Evolutionary conservation across 2,113 vertebrate species (phyloP).

Genomic region (Anthoscopus minutus): DNA sequence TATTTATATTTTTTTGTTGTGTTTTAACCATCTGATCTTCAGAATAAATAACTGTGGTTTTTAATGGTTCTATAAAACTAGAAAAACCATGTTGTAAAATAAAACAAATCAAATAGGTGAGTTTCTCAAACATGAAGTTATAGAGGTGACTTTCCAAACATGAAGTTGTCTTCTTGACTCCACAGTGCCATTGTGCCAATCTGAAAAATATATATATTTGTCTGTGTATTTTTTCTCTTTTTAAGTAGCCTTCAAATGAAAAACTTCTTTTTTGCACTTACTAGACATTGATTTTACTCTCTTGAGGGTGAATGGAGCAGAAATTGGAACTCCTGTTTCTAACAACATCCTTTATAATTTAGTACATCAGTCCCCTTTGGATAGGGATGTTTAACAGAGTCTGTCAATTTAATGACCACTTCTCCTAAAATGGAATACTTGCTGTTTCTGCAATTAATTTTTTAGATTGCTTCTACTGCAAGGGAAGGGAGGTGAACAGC

Average conservation of each 20-base stretch:
- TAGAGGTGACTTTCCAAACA: not conserved
- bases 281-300: not conserved
- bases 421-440: not conserved
- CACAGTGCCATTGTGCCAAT: not conserved
- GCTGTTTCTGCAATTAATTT: not conserved
- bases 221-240: not conserved
- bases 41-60: not conserved
- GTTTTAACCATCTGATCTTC: not conserved
- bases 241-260: not conserved
- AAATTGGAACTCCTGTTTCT: not conserved
- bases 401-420: not conserved
- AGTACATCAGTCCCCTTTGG: not conserved
- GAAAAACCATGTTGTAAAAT: not conserved
- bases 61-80: not conserved
- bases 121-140: not conserved
- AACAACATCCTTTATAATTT: not conserved
- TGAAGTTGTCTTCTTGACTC: not conserved
- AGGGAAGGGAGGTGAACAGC: not conserved
- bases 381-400: not conserved
- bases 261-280: not conserved
- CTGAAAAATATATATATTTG: not conserved
- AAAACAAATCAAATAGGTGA: not conserved
- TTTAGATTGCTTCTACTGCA: not conserved
- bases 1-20: not conserved
- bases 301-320: not conserved